A percentile compares a stretch with the other conserved stretches of the same genome.
These are phyloP conservation scores for Larimichthys polyactis DNA, from an alignment of 2,113 vertebrate species.

Conservation along the genomic window DNA sequence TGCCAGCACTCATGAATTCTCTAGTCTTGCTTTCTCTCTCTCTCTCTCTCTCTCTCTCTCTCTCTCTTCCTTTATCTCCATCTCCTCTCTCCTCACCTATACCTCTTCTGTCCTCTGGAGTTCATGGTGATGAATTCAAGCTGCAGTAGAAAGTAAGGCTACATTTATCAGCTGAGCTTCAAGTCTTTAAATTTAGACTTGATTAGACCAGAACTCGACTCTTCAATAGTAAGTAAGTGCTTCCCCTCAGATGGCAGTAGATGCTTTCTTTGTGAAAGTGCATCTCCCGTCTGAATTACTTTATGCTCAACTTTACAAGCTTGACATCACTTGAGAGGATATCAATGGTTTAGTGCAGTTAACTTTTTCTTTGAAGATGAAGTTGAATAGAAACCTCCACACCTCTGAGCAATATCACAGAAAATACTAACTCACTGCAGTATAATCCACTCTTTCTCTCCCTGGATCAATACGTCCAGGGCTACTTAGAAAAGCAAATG, in stretches of 20 bases:
- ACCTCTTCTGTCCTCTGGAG: background rate
- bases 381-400: conserved; percentile 2
- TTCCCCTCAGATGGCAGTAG: conserved; percentile 18
- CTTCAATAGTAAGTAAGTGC: conserved; percentile 2
- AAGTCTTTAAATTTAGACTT: conserved; percentile 30
- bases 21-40: background rate
- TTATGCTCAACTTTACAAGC: background rate
- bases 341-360: conserved; percentile 15
- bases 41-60: background rate
- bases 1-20: background rate
- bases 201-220: background rate
- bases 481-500: conserved; percentile 41
- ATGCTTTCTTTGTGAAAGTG: conserved; percentile 36
- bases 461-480: conserved; percentile 45
- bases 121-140: conserved; percentile 29
- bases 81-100: background rate
- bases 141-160: background rate
- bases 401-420: background rate
- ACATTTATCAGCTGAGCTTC: conserved; percentile 37
- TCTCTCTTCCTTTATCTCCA: background rate
- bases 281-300: conserved; percentile 33
- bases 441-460: background rate
- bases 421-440: background rate
- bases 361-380: conserved; percentile 42
- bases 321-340: conserved; percentile 21